Evolutionary conservation across 2,888 invertebrate genomes (phyloP).

Genomic region (Megalurothrips usitatus): DNA sequence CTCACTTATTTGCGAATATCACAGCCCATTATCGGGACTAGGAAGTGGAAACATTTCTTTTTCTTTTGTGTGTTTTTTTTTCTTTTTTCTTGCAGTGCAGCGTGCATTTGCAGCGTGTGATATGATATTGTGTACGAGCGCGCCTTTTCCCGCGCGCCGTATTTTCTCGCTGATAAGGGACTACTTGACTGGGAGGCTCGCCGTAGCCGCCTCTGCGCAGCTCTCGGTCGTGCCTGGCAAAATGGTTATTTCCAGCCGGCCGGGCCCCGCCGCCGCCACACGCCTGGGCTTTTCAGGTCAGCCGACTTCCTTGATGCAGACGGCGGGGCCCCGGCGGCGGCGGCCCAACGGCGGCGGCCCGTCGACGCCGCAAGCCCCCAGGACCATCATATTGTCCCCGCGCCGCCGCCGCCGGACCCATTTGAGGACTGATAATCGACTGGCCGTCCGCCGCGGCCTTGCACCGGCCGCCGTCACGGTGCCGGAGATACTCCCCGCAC

Average conservation of each 20-base stretch:
- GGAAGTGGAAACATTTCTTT: too few species aligned
- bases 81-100: neutral
- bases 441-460: neutral
- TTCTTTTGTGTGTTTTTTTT: too few species aligned
- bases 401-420: neutral
- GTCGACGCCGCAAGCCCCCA: neutral
- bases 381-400: neutral
- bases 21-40: too few species aligned
- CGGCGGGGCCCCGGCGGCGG: neutral
- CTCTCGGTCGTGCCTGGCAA: neutral
- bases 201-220: neutral
- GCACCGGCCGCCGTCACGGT: too few species aligned
- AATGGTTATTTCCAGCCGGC: constrained; percentile 6
- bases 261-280: neutral
- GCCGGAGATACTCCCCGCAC: too few species aligned
- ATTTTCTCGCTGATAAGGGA: constrained; percentile 8
- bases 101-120: neutral
- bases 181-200: neutral
- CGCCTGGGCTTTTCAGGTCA: neutral
- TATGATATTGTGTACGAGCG: neutral
- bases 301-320: neutral
- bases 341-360: neutral
- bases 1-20: too few species aligned
- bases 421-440: neutral
- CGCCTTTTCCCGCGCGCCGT: neutral